These are phyloP conservation scores for Phrynosoma platyrhinos DNA, from an alignment of 2,113 vertebrate genomes.

Conservation along the genomic window DNA sequence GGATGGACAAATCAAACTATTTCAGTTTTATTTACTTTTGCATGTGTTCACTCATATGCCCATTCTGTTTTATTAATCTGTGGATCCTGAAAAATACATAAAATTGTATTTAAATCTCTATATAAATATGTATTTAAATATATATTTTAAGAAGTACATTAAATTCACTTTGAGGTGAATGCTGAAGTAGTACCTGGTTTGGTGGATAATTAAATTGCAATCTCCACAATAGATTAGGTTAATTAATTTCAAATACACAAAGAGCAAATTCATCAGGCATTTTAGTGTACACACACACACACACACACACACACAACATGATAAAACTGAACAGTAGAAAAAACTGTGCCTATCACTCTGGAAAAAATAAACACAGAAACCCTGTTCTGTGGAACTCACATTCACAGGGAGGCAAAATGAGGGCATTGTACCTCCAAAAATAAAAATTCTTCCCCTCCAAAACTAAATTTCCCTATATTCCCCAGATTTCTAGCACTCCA, in stretches of 20 bases:
- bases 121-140: not conserved
- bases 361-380: not conserved
- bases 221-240: not conserved
- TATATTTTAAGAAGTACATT: not conserved
- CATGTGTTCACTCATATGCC: not conserved
- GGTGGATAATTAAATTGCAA: not conserved
- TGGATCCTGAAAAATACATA: not conserved
- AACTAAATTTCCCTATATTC: too few relatives aligned
- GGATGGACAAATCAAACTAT: not conserved
- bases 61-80: not conserved
- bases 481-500: too few relatives aligned
- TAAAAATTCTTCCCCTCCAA: too few relatives aligned
- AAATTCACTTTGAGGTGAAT: too few relatives aligned
- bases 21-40: not conserved
- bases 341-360: not conserved
- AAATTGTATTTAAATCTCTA: not conserved
- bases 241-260: too few relatives aligned
- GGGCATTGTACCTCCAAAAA: too few relatives aligned
- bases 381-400: not conserved
- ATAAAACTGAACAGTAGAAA: too few relatives aligned
- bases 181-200: not conserved
- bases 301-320: too few relatives aligned
- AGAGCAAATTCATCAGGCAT: too few relatives aligned
- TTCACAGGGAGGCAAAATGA: too few relatives aligned
- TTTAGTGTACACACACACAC: too few relatives aligned